Percentiles rank a stretch among this genome's conserved stretches.
phyloP scores from a whole-genome alignment of 2,113 vertebrate genomes.

The Garra rufa region DNA sequence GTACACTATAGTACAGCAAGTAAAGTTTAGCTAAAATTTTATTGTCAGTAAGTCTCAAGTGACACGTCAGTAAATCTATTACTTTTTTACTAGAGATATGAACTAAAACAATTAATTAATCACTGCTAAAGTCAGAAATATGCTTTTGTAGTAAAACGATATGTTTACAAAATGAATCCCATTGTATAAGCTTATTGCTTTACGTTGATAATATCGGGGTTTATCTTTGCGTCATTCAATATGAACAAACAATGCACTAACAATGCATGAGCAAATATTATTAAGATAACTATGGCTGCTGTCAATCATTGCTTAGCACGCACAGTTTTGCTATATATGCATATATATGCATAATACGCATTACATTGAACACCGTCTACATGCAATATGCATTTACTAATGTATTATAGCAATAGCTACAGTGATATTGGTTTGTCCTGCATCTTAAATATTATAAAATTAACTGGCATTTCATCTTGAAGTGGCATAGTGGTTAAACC shows the following conservation, averaged over 20 bases:
- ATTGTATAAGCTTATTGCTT: background rate
- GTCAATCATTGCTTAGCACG: background rate
- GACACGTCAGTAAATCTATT: too few relatives aligned
- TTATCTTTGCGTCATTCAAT: background rate
- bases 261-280: background rate
- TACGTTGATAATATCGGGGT: background rate
- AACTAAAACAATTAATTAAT: background rate
- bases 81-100: too few relatives aligned
- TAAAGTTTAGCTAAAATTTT: too few relatives aligned
- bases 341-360: background rate
- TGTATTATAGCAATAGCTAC: background rate
- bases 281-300: background rate
- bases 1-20: too few relatives aligned
- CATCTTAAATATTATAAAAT: background rate
- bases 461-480: background rate
- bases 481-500: background rate
- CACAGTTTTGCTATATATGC: background rate
- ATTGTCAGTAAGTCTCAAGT: too few relatives aligned
- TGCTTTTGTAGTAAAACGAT: background rate
- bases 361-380: background rate
- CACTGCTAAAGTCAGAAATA: background rate
- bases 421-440: background rate
- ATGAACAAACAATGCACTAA: background rate
- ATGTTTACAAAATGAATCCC: background rate
- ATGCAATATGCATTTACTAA: background rate